Conservation (phyloP, 2,113 vertebrate genomes). For the Herpetotheres cachinnans region DNA sequence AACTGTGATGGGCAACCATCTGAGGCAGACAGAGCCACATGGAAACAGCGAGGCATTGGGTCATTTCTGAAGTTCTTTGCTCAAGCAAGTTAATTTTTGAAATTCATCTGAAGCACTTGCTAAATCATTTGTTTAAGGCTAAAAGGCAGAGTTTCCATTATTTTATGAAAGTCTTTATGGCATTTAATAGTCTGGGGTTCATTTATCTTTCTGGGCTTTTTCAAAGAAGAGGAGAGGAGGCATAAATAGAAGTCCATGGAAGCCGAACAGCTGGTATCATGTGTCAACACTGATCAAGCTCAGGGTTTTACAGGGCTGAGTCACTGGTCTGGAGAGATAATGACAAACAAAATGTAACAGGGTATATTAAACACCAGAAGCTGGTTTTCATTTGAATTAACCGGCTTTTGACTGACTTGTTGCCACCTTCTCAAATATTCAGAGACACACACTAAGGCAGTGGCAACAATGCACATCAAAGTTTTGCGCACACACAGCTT, state of each 20-base stretch:
- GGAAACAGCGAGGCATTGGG: not conserved
- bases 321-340: conserved; percentile 46
- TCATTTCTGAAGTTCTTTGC: not conserved
- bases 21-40: not conserved
- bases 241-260: not conserved
- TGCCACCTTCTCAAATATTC: not conserved
- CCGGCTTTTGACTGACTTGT: conserved; percentile 17
- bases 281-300: not conserved
- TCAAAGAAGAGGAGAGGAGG: not conserved
- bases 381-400: conserved; percentile 37
- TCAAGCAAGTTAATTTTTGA: not conserved
- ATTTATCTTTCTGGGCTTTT: not conserved
- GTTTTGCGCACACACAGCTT: not conserved
- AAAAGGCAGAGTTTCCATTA: not conserved
- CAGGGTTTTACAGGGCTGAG: conserved; percentile 22
- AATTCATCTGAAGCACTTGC: not conserved
- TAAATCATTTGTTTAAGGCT: not conserved
- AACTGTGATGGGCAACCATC: not conserved
- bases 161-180: not conserved
- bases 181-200: not conserved
- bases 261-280: not conserved
- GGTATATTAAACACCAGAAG: not conserved
- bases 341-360: conserved; percentile 23
- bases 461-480: not conserved
- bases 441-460: not conserved